Conservation (phyloP, 2,797 vertebrate genomes). For the Meda fulgida region DNA sequence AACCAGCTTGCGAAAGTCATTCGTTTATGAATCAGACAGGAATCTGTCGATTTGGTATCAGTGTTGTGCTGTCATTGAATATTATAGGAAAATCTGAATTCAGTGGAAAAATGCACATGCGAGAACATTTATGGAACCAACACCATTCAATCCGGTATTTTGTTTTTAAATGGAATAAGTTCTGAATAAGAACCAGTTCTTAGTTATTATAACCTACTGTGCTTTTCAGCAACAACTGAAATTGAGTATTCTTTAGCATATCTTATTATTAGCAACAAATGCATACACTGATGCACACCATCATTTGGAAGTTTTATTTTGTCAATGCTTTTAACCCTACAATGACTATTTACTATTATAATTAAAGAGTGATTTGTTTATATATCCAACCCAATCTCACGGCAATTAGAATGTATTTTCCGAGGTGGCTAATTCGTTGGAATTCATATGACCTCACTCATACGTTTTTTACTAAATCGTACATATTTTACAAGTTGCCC, state of each 20-base stretch:
- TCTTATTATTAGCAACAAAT: background rate
- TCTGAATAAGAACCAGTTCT: background rate
- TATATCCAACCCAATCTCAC: too few relatives aligned
- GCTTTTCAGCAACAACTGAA: background rate
- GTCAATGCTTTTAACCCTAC: background rate
- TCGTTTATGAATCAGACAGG: background rate
- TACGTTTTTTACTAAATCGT: too few relatives aligned
- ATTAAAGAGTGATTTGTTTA: background rate
- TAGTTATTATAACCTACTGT: background rate
- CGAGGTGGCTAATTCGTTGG: too few relatives aligned
- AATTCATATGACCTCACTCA: too few relatives aligned
- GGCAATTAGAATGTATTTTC: too few relatives aligned
- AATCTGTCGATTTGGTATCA: too few relatives aligned
- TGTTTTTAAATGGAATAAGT: background rate
- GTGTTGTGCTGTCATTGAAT: too few relatives aligned
- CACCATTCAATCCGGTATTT: too few relatives aligned
- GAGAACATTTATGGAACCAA: too few relatives aligned
- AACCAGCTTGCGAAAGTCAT: background rate
- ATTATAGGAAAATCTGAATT: too few relatives aligned
- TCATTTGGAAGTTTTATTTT: background rate
- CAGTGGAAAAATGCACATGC: too few relatives aligned
- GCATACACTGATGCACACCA: background rate
- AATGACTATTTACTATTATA: conserved; percentile 8
- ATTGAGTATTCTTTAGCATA: background rate
- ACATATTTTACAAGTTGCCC: too few relatives aligned